Evolutionary conservation across 2,797 vertebrate species (phyloP).

Genomic region (Acomys russatus): DNA sequence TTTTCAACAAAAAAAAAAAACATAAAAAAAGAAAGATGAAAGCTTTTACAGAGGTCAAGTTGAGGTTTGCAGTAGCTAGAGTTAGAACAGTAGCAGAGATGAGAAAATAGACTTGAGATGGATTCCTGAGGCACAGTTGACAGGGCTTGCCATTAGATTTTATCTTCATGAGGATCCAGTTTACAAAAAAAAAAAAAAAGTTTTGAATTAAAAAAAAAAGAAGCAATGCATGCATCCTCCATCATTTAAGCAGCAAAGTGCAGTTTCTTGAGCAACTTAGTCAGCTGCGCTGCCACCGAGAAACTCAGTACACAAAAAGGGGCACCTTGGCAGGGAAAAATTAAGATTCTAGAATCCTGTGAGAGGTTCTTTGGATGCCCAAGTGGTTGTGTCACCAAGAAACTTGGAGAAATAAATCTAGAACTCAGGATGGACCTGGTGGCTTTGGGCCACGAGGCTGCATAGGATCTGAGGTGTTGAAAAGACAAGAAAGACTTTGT

Average conservation of each 20-base stretch:
- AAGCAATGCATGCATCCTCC: not conserved
- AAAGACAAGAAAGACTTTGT: not conserved
- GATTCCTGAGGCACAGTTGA: not conserved
- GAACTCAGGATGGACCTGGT: not conserved
- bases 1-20: too few relatives aligned
- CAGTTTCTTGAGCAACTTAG: constrained; percentile 11
- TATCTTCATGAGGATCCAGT: not conserved
- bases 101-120: not conserved
- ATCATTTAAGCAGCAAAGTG: not conserved
- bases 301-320: not conserved
- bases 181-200: constrained; percentile 8
- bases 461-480: not conserved
- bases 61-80: not conserved
- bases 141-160: constrained; percentile 4
- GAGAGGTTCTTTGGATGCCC: not conserved
- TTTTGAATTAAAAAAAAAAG: not conserved
- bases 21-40: not conserved
- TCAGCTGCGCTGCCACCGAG: not conserved
- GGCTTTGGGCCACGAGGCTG: constrained; percentile 19
- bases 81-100: not conserved
- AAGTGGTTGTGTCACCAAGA: not conserved
- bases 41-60: not conserved
- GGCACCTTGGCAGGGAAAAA: not conserved
- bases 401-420: not conserved
- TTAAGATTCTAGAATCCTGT: not conserved